Conservation (phyloP, 1,140 invertebrate genomes). For the Papilio machaon region DNA sequence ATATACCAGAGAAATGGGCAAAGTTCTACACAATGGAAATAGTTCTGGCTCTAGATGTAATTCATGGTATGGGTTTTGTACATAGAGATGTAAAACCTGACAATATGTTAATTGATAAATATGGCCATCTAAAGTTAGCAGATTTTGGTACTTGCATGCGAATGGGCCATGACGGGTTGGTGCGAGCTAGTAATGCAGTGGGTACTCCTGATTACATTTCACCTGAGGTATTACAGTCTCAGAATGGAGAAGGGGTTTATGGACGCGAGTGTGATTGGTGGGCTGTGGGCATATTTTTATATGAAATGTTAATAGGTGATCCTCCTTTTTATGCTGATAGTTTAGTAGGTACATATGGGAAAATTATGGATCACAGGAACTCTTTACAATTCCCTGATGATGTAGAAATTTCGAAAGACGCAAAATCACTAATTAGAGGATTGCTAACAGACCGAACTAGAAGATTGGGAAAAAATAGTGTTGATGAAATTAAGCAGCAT, state of each 20-base stretch:
- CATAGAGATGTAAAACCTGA: slow-evolving; percentile 99
- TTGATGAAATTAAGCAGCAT: slow-evolving; percentile 97
- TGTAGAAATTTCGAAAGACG: slow-evolving; percentile 94
- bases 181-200: slow-evolving; percentile 98
- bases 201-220: slow-evolving; percentile 99
- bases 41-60: slow-evolving; percentile 98
- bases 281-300: slow-evolving; percentile 99
- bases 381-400: slow-evolving; percentile 97
- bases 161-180: slow-evolving; percentile 97
- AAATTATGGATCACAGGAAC: slow-evolving; percentile 99
- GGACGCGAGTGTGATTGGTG: slow-evolving; percentile 99
- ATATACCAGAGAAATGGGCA: slow-evolving; percentile 99
- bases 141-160: slow-evolving; percentile 99
- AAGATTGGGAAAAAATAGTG: slow-evolving; percentile 95
- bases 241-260: slow-evolving; percentile 97
- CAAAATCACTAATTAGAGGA: slow-evolving; percentile 95
- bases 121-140: slow-evolving; percentile 98
- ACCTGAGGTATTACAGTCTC: slow-evolving; percentile 98
- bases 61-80: slow-evolving; percentile 99
- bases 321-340: slow-evolving; percentile 99
- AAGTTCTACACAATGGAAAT: slow-evolving; percentile 99
- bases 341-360: slow-evolving; percentile 98
- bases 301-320: slow-evolving; percentile 99
- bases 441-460: slow-evolving; percentile 96
- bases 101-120: slow-evolving; percentile 96